Evolutionary conservation across 2,888 invertebrate genomes (phyloP).

Genomic region (Anticlea derivata): DNA sequence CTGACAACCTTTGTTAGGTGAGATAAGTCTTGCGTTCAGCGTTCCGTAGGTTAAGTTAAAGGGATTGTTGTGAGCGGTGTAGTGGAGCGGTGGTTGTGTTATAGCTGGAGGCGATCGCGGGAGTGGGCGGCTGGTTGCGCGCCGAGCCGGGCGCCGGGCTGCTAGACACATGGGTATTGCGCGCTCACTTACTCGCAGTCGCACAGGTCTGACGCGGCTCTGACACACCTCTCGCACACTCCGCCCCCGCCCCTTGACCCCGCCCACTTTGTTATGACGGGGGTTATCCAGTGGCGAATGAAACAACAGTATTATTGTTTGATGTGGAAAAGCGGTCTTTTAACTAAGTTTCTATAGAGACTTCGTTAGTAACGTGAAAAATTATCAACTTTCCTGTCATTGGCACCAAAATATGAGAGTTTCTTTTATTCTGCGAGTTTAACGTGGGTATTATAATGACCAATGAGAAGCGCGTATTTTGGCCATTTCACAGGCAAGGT

Average conservation of each 20-base stretch:
- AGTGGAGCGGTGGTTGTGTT: conserved; percentile 65
- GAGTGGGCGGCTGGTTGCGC: conserved; percentile 80
- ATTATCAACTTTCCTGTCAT: too few species aligned
- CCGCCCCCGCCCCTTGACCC: conserved; percentile 28
- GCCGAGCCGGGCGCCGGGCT: conserved; percentile 76
- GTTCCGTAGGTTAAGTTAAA: conserved; percentile 4
- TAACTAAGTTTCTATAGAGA: too few species aligned
- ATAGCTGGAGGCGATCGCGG: conserved; percentile 83
- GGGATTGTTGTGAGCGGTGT: conserved; percentile 34
- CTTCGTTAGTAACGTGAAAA: too few species aligned
- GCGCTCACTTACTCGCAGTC: conserved; percentile 84
- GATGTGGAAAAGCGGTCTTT: too few species aligned
- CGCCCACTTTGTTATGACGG: conserved; percentile 2
- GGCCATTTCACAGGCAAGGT: too few species aligned
- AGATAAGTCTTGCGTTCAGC: background rate
- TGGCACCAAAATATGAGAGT: too few species aligned
- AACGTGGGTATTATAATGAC: too few species aligned
- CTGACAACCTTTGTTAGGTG: too few species aligned
- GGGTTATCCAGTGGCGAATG: conserved; percentile 14
- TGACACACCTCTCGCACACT: conserved; percentile 52
- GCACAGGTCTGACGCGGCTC: conserved; percentile 80
- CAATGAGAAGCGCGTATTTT: too few species aligned
- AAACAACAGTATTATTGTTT: too few species aligned
- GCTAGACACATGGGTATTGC: conserved; percentile 84
- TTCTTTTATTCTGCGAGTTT: too few species aligned